Evolutionary conservation across 2,797 vertebrate species (phyloP).

Genomic region (Glyptemys insculpta): DNA sequence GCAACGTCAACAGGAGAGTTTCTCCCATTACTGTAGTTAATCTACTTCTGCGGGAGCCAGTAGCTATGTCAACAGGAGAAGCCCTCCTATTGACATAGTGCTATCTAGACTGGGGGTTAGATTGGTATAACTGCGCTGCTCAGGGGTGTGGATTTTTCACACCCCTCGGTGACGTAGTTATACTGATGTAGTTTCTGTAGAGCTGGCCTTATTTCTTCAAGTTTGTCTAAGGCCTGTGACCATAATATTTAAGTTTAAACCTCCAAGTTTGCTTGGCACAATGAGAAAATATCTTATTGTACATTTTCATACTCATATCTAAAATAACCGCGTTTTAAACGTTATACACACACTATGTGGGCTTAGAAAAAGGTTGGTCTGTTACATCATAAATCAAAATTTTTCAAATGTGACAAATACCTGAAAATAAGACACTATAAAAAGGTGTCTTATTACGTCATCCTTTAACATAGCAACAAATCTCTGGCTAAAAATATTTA

Average conservation of each 20-base stretch:
- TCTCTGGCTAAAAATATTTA: background rate
- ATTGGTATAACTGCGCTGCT: background rate
- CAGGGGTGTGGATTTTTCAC: background rate
- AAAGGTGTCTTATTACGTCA: background rate
- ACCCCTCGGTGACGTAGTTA: background rate
- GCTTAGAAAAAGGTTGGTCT: background rate
- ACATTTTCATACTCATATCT: background rate
- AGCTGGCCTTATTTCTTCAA: background rate
- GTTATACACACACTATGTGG: fast-evolving
- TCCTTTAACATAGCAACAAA: fast-evolving
- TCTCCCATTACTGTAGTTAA: background rate
- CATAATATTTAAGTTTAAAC: background rate
- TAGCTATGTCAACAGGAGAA: background rate
- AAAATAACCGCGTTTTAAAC: background rate
- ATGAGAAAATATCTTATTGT: background rate
- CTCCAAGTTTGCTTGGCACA: background rate
- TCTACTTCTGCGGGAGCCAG: background rate
- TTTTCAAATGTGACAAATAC: fast-evolving
- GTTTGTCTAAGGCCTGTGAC: background rate
- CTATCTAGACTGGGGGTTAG: background rate
- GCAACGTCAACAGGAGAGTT: background rate
- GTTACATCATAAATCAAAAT: background rate
- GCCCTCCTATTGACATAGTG: background rate
- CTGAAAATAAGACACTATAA: background rate
- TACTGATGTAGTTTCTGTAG: background rate